These are phyloP conservation scores for Pachypanchax playfairii DNA, from an alignment of 2,113 vertebrate species.

Conservation along the genomic window DNA sequence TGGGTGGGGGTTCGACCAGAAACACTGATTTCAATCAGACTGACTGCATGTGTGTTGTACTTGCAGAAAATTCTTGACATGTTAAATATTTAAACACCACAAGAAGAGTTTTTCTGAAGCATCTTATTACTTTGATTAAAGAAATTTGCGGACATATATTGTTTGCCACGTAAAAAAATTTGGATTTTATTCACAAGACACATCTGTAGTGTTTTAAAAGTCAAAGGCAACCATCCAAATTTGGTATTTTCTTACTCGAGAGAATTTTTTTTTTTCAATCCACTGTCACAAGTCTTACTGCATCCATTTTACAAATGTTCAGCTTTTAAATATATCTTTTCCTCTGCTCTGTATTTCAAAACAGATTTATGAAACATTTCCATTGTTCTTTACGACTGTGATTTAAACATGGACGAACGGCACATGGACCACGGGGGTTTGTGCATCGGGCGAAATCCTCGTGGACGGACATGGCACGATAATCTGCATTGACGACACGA, in stretches of 20 bases:
- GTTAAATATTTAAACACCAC: constrained; percentile 13
- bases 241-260: not conserved
- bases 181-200: constrained; percentile 8
- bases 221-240: not conserved
- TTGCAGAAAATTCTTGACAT: constrained; percentile 4
- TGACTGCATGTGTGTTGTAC: constrained; percentile 24
- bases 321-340: not conserved
- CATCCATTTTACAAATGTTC: not conserved
- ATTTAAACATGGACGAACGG: constrained; percentile 82
- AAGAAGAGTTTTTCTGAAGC: constrained; percentile 40
- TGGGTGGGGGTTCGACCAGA: too few species aligned
- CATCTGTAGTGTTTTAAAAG: constrained; percentile 12
- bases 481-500: constrained; percentile 90
- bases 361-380: constrained; percentile 64
- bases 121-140: not conserved
- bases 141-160: not conserved
- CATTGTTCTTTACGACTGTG: constrained; percentile 72
- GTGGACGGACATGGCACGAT: constrained; percentile 82
- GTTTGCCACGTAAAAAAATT: constrained; percentile 2
- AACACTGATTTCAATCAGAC: constrained; percentile 24
- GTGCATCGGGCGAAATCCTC: constrained; percentile 76
- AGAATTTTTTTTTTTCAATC: not conserved
- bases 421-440: constrained; percentile 81
- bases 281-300: not conserved
- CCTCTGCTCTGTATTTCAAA: constrained; percentile 42